Conservation (phyloP, 64 coral and sea anemone species). For the Hydrozoanthus tunicans region DNA sequence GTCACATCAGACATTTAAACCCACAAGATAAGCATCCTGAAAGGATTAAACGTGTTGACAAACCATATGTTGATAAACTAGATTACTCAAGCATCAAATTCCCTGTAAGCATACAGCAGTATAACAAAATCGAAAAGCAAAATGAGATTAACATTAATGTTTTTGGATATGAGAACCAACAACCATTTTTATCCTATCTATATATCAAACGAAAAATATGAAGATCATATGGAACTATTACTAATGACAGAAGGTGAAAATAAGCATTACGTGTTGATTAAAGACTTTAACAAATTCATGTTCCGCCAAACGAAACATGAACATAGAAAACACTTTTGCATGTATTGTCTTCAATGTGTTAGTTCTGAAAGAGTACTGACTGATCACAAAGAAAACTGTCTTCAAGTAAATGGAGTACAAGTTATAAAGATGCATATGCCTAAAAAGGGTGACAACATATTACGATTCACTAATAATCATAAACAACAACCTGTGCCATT, state of each 20-base stretch:
- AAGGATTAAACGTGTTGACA: no score
- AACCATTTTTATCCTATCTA: not conserved
- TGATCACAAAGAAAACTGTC: not conserved
- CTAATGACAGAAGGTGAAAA: not conserved
- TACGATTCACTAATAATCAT: not conserved
- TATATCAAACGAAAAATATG: not conserved
- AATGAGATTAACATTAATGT: no score
- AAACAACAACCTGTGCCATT: not conserved
- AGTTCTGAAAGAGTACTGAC: fast-evolving
- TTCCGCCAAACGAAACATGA: not conserved
- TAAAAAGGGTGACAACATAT: not conserved
- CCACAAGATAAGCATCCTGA: no score
- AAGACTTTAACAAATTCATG: not conserved
- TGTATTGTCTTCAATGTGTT: not conserved
- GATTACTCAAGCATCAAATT: not conserved
- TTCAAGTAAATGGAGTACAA: not conserved
- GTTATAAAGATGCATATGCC: not conserved
- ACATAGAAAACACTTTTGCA: not conserved
- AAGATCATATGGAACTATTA: not conserved
- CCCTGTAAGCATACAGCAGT: not conserved
- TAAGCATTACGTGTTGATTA: no score
- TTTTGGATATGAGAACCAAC: not conserved
- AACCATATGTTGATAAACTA: no score
- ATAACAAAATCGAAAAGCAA: not conserved
- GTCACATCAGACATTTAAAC: no score